These are phyloP conservation scores for Branchinecta lindahli DNA, from an alignment of 1,140 invertebrate genomes.

Conservation along the genomic window DNA sequence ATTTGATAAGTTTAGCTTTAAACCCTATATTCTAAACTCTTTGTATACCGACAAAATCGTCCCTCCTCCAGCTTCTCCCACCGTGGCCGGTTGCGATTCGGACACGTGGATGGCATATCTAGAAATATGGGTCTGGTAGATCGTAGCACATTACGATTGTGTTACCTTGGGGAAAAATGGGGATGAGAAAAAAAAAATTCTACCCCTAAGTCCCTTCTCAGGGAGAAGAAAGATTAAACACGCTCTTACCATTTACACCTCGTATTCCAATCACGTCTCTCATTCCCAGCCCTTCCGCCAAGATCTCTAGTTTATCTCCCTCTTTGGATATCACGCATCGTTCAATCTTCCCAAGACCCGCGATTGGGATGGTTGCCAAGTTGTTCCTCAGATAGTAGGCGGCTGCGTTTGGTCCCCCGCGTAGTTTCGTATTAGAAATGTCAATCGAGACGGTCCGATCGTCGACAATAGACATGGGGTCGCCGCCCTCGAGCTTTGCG, in stretches of 20 bases:
- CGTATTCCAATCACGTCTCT: not conserved
- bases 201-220: no score
- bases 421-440: not conserved
- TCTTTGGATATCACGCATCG: not conserved
- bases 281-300: not conserved
- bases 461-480: not conserved
- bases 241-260: not conserved
- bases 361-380: not conserved
- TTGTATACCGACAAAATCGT: no score
- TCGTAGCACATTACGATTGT: no score
- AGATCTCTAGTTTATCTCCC: not conserved
- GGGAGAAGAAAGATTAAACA: not conserved
- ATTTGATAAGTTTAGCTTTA: no score
- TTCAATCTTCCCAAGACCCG: not conserved
- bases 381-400: not conserved
- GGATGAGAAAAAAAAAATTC: no score
- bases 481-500: not conserved
- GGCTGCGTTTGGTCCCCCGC: not conserved
- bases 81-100: no score
- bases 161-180: no score
- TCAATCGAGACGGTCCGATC: not conserved
- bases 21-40: no score
- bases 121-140: no score
- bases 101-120: no score
- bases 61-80: no score